Base-by-base conservation (phyloP, 2,113 vertebrate species). In the Triplophysa siluroides region DNA sequence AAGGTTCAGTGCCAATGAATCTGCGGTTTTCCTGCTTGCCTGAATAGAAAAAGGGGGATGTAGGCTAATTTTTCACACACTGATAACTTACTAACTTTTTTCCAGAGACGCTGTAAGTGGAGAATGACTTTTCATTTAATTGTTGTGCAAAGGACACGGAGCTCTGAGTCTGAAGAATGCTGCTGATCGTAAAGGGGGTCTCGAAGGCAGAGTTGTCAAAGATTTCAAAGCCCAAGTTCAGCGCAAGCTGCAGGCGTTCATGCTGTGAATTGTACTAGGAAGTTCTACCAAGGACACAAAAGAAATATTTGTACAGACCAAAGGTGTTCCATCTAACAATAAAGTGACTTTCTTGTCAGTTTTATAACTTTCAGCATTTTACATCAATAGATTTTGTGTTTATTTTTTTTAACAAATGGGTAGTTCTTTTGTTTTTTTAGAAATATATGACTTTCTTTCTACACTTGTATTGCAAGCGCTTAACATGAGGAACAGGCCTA, bases 1-100 rank as follows among this genome's bases (percentile, higher is more conserved):
- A 91, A 87, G 89, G 89, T 90, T 89, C 90, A 91, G 80, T 91
- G 91, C 85, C 86, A 88, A 78, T 92, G 89, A 92, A 90, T 93
- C 91, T 87, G 85, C 85, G 90, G 84, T 88, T 90, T 90, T 86
- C 63, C 72, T 83, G 83, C 83, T 89, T 67, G 77, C 79, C 85
- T 68, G 83, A 83, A 78, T 81, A 54, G 79, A 69, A 41, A n/a
- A 71, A 85, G 78, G 70, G 85, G 88, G 86, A 83, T 79, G 82
- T 86, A 87, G 87, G 74, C 76, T 74, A 81, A 81, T 84, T 76
- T 75, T 21, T 18, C 24, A 75, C 76, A 76, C 14, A 10, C 75
- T 74, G 43, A 61, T 62, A 75, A 80, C 61, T 43, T 73, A 29
- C 85, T 80, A 70, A 19, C 82, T 84, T 83, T 58, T 73, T 80